Conservation (phyloP, 2,888 invertebrate species). For the Drosophila glabriapex region DNA sequence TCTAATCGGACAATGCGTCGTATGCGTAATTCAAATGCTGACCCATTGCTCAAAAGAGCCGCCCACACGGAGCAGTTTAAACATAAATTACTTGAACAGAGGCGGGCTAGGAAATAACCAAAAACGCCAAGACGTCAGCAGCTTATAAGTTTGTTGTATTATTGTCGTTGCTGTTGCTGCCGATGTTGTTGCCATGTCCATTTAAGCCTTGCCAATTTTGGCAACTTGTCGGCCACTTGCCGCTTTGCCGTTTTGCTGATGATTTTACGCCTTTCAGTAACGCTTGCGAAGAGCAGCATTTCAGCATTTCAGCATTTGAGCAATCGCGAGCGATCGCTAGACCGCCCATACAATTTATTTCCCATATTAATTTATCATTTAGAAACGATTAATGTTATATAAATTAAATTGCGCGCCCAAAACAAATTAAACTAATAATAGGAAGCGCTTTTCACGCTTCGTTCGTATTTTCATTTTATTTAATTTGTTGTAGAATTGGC, state of each 20-base stretch:
- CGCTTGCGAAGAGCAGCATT: conserved; percentile 38
- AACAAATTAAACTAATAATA: conserved; percentile 77
- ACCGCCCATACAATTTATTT: conserved; percentile 74
- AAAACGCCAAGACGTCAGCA: conserved; percentile 52
- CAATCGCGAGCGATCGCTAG: conserved; percentile 23
- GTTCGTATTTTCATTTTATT: conserved; percentile 10
- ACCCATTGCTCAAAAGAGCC: conserved; percentile 43
- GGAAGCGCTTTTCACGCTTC: conserved; percentile 77
- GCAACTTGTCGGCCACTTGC: conserved; percentile 77
- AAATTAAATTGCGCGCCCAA: conserved; percentile 77
- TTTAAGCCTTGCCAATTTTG: conserved; percentile 82
- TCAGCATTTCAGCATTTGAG: conserved; percentile 19
- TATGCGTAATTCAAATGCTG: conserved; percentile 69
- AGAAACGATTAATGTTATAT: conserved; percentile 77
- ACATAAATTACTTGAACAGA: conserved; percentile 57
- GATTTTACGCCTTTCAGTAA: conserved; percentile 66
- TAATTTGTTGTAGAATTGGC: conserved; percentile 26
- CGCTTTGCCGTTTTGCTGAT: conserved; percentile 45
- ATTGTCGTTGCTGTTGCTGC: conserved; percentile 24
- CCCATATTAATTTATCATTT: conserved; percentile 80
- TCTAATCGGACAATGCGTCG: conserved; percentile 54
- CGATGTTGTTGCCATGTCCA: conserved; percentile 61
- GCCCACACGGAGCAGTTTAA: conserved; percentile 43
- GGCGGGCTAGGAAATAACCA: conserved; percentile 69
- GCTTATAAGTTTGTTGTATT: conserved; percentile 30